A percentile compares a stretch with the other conserved stretches of the same genome.
phyloP scores from a whole-genome alignment of 2,113 vertebrate genomes.

The Periophthalmus modestus region DNA sequence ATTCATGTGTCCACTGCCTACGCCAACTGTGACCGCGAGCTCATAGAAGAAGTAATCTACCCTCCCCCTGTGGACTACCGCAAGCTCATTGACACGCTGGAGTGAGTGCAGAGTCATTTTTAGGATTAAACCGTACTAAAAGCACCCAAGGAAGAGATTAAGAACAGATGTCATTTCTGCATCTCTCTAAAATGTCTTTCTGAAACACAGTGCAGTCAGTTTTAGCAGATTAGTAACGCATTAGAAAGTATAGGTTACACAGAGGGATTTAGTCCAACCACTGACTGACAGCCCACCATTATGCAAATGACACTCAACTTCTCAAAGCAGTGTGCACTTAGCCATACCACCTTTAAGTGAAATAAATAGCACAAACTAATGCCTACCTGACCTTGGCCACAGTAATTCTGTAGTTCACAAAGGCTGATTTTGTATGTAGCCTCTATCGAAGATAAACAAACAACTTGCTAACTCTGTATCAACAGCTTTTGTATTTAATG shows the following conservation, averaged over 20 bases:
- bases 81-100: slow-evolving; percentile 92
- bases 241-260: slow-evolving; percentile 21
- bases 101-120: slow-evolving; percentile 77
- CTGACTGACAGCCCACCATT: too few relatives aligned
- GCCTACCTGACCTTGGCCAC: background rate
- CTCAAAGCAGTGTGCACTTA: too few relatives aligned
- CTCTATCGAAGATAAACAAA: background rate
- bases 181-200: slow-evolving; percentile 23
- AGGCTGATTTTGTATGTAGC: background rate
- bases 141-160: slow-evolving; percentile 11
- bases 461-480: background rate
- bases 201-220: slow-evolving; percentile 15
- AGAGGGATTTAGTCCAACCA: background rate
- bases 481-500: background rate
- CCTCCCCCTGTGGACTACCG: slow-evolving; percentile 91
- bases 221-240: slow-evolving; percentile 39
- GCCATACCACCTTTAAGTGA: too few relatives aligned
- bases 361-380: background rate
- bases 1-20: slow-evolving; percentile 95
- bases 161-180: slow-evolving; percentile 21
- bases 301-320: too few relatives aligned
- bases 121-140: background rate
- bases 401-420: background rate
- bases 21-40: slow-evolving; percentile 91
- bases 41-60: slow-evolving; percentile 93